These are phyloP conservation scores for Hoplostethus mediterraneus DNA, from an alignment of 2,797 vertebrate species.

Conservation along the genomic window DNA sequence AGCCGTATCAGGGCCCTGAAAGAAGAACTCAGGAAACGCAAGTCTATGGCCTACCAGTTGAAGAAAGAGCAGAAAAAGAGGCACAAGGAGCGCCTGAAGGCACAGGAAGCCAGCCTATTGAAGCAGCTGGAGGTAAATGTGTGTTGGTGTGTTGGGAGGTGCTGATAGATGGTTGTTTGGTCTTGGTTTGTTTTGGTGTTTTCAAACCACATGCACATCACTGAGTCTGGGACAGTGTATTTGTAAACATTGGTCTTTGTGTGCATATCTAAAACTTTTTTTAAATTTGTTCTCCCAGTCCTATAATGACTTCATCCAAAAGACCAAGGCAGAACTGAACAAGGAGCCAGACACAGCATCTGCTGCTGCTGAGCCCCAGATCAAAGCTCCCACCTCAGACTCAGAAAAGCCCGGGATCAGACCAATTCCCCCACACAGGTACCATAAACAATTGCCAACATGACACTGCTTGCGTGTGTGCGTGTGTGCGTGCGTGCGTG, in stretches of 20 bases:
- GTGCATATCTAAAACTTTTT: neutral
- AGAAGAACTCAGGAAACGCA: constrained; percentile 92
- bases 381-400: constrained; percentile 84
- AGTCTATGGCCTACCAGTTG: constrained; percentile 92
- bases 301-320: constrained; percentile 96
- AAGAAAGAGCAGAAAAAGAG: constrained; percentile 97
- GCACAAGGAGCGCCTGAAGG: constrained; percentile 94
- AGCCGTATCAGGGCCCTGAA: constrained; percentile 93
- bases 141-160: constrained; percentile 23
- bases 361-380: constrained; percentile 85
- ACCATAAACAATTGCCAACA: constrained; percentile 14
- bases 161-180: neutral
- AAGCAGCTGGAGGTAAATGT: constrained; percentile 93
- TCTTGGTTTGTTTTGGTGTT: neutral
- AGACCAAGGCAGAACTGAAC: constrained; percentile 94
- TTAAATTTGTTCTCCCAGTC: constrained; percentile 79
- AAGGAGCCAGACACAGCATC: constrained; percentile 85
- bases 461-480: neutral
- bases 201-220: constrained; percentile 1
- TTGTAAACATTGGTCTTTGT: neutral
- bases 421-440: constrained; percentile 87
- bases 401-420: constrained; percentile 86
- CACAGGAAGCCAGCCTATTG: constrained; percentile 95
- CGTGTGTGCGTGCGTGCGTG: no score
- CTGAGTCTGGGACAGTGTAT: neutral